phyloP scores from a whole-genome alignment of 2,888 invertebrate species.

The Bombylius discolor region DNA sequence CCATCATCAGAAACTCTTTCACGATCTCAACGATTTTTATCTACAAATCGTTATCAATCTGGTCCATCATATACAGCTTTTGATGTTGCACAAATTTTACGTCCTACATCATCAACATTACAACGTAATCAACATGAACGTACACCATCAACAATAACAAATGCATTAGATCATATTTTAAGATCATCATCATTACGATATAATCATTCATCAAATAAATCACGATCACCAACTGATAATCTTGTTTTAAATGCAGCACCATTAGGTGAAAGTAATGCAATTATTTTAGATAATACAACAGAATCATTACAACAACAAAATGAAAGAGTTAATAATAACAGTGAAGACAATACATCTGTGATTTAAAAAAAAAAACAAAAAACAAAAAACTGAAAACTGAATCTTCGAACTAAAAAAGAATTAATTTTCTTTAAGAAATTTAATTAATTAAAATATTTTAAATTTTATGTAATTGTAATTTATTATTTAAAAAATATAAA shows the following conservation, averaged over 20 bases:
- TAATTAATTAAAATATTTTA: no score
- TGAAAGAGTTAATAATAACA: background rate
- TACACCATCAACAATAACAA: slow-evolving; percentile 14
- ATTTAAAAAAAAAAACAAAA: slow-evolving; percentile 14
- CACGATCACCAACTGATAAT: slow-evolving; percentile 28
- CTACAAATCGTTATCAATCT: background rate
- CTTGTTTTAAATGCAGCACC: slow-evolving; percentile 30
- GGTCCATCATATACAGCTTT: slow-evolving; percentile 24
- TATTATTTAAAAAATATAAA: no score
- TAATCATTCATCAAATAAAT: slow-evolving; percentile 12
- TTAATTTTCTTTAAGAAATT: no score
- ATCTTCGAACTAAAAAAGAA: no score
- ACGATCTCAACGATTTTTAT: slow-evolving; percentile 2
- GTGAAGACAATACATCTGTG: slow-evolving; percentile 29
- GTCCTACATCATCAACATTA: slow-evolving; percentile 25
- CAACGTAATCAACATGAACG: slow-evolving; percentile 15
- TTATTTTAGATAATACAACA: slow-evolving; percentile 10
- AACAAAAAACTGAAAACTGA: background rate
- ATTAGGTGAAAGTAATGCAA: slow-evolving; percentile 27
- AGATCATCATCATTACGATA: slow-evolving; percentile 9
- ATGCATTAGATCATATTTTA: slow-evolving; percentile 13
- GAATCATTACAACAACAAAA: background rate
- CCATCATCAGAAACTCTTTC: slow-evolving; percentile 11
- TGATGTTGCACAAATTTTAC: slow-evolving; percentile 30
- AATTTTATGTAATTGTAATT: no score